Evolutionary conservation across 2,888 invertebrate species (phyloP).

Genomic region (Cheilosia impressa): DNA sequence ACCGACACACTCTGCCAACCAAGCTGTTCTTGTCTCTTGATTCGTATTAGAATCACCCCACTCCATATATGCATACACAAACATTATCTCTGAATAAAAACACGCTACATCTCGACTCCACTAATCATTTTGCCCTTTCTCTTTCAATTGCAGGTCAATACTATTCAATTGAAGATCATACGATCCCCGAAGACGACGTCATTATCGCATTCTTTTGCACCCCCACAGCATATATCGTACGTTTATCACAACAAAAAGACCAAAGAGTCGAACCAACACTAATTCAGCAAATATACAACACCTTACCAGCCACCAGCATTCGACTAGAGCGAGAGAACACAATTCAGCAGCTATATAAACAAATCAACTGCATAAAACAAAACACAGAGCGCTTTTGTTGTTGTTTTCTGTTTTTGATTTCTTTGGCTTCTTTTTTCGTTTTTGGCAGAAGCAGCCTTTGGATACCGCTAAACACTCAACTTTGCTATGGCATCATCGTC

Average conservation of each 20-base stretch:
- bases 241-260: neutral
- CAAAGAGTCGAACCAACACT: slow-evolving; percentile 28
- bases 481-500: slow-evolving; percentile 82
- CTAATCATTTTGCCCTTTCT: slow-evolving; percentile 35
- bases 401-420: slow-evolving; percentile 31
- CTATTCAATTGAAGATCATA: slow-evolving; percentile 49
- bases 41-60: too few relatives aligned
- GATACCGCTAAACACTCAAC: slow-evolving; percentile 28
- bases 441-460: slow-evolving; percentile 52
- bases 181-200: slow-evolving; percentile 24
- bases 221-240: neutral
- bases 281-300: slow-evolving; percentile 10
- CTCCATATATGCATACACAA: too few relatives aligned
- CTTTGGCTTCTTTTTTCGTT: slow-evolving; percentile 27
- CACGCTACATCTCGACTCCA: neutral
- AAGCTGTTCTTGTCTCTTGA: too few relatives aligned
- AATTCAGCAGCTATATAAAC: slow-evolving; percentile 24
- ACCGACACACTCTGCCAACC: too few relatives aligned
- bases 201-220: neutral
- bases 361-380: slow-evolving; percentile 30
- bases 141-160: slow-evolving; percentile 55
- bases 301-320: slow-evolving; percentile 4
- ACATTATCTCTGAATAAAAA: too few relatives aligned
- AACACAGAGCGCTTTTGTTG: slow-evolving; percentile 10
- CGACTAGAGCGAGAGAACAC: neutral